These are phyloP conservation scores for Drosophila mayaguana DNA, from an alignment of 2,888 invertebrate species.

Conservation along the genomic window DNA sequence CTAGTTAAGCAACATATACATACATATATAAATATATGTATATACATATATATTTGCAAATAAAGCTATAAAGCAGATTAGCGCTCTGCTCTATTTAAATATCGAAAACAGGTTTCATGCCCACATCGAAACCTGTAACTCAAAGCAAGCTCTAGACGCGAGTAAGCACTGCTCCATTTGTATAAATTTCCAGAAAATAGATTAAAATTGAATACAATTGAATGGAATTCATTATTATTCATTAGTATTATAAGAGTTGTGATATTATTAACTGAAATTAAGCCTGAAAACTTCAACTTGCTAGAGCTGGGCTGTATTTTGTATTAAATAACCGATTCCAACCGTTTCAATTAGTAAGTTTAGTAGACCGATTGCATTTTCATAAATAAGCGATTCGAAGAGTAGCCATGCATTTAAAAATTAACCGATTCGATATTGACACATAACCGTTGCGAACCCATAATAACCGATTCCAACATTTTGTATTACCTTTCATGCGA, in stretches of 20 bases:
- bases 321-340: neutral
- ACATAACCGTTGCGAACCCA: too few species aligned
- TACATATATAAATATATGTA: neutral
- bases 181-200: neutral
- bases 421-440: neutral
- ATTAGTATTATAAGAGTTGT: too few species aligned
- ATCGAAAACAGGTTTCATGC: neutral
- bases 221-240: too few species aligned
- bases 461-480: neutral
- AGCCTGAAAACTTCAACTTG: neutral
- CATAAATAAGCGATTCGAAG: neutral
- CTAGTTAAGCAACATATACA: neutral
- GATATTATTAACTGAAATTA: neutral
- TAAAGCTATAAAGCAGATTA: neutral
- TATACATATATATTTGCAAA: neutral
- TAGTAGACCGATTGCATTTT: neutral
- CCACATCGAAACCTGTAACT: neutral
- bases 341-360: neutral
- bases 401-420: neutral
- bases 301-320: neutral
- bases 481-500: too few species aligned
- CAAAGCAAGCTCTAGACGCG: neutral
- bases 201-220: neutral
- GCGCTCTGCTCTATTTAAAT: conserved; percentile 7
- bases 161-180: neutral